Conservation (phyloP, 2,888 invertebrate species). For the Aphodius sticticus region DNA sequence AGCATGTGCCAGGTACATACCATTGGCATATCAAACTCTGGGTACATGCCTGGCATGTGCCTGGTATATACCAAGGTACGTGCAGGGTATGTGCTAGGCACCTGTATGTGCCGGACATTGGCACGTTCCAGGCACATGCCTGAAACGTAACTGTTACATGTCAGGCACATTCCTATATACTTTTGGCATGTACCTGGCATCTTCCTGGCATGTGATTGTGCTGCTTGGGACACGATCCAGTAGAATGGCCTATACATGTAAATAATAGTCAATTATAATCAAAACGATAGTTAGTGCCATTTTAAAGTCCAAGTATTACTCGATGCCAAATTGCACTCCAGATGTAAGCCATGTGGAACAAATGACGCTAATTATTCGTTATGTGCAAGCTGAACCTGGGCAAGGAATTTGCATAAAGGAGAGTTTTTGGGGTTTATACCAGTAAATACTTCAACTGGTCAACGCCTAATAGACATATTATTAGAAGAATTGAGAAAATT, state of each 20-base stretch:
- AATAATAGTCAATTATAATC: slow-evolving; percentile 22
- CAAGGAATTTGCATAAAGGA: slow-evolving; percentile 34
- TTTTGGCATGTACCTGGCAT: no score
- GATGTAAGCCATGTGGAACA: slow-evolving; percentile 35
- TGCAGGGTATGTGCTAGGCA: no score
- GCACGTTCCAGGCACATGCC: no score
- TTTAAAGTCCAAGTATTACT: slow-evolving; percentile 15
- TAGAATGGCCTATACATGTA: neutral
- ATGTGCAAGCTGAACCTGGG: slow-evolving; percentile 37
- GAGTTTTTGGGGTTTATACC: slow-evolving; percentile 34
- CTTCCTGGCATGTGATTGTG: no score
- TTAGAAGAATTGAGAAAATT: slow-evolving; percentile 38
- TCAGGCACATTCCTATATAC: no score
- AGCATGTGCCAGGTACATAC: no score
- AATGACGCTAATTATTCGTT: no score
- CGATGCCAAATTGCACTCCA: slow-evolving; percentile 27
- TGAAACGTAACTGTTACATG: no score
- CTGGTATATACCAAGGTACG: no score
- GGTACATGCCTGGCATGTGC: no score
- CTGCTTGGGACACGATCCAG: neutral
- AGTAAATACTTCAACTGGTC: slow-evolving; percentile 34
- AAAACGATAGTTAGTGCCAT: slow-evolving; percentile 22
- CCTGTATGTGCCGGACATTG: no score
- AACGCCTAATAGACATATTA: slow-evolving; percentile 43
- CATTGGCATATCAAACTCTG: no score